These are phyloP conservation scores for Seriola dumerili DNA, from an alignment of 2,113 vertebrate species.

Conservation along the genomic window DNA sequence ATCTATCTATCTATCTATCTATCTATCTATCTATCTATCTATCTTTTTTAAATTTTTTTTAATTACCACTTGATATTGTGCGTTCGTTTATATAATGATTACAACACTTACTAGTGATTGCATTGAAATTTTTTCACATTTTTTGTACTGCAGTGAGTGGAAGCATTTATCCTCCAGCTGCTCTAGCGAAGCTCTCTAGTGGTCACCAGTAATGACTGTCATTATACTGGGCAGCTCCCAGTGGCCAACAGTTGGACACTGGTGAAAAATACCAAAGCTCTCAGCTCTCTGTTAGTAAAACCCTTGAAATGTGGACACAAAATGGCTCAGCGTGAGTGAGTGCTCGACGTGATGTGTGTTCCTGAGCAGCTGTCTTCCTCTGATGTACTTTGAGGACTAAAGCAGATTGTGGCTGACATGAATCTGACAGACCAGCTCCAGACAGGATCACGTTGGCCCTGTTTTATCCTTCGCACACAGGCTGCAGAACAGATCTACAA, in stretches of 20 bases:
- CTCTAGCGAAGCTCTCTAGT: constrained; percentile 9
- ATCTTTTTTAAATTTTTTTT: no score
- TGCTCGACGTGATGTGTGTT: constrained; percentile 33
- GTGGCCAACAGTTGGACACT: constrained; percentile 15
- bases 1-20: no score
- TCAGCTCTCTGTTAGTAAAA: constrained; percentile 12
- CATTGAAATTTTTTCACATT: constrained; percentile 14
- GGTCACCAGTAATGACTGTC: constrained; percentile 51
- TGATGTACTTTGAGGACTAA: constrained; percentile 28
- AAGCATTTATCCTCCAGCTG: constrained; percentile 42
- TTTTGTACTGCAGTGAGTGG: constrained; percentile 10
- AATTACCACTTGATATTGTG: no score
- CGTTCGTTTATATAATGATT: neutral
- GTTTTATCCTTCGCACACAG: constrained; percentile 1
- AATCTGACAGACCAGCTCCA: constrained; percentile 52
- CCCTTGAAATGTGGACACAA: constrained; percentile 24
- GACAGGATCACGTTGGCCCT: constrained; percentile 2
- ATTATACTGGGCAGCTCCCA: constrained; percentile 47
- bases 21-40: no score
- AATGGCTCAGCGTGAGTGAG: constrained; percentile 18
- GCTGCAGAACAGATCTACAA: constrained; percentile 15
- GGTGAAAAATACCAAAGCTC: neutral
- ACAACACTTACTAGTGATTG: constrained; percentile 11
- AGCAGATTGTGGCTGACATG: constrained; percentile 53
- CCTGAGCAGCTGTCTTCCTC: constrained; percentile 36